Evolutionary conservation across 2,797 vertebrate species (phyloP), one percentile per base, ranked within the genome.

Genomic region (Odontamblyopus rebecca): DNA sequence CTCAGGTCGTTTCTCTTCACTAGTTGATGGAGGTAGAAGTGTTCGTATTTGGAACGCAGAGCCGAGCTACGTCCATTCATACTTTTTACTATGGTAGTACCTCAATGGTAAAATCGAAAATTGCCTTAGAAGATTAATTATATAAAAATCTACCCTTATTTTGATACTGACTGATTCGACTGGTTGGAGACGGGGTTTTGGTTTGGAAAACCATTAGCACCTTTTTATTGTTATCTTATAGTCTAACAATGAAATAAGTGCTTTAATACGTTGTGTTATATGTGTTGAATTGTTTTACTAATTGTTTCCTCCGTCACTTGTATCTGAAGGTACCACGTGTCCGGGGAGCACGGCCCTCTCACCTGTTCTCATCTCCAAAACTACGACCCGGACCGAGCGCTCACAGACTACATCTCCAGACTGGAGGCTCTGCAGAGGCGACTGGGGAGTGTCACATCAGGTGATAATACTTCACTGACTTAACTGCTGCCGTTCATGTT

Each of bases 301-400:
- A 59, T 30, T 1, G 8, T n/a, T 2, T 7, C 35, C 30, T 35
- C 32, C 6, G 5, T n/a, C 12, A 2, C 5, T 16, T 54, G 30
- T 64, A 9, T 67, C 19, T 51, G 61, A 26, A 98, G 98, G 93
- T 95, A 92, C 80, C 94, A 93, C 5, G 2, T 83, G 76, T 80
- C 88, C 0, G 82, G 86, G 1, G 98, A 98, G 64, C 89, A 94
- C 0, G 91, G 90, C 3, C 88, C 93, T 11, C 90, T 96, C 54
- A 74, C 94, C 41, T 97, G 96, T 73, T 95, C 97, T 71, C 97
- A 98, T 67, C 95, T 99, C 79, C 97, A 98, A 92, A 97, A 93
- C 89, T 99, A 99, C 0, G 97, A 99, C 73, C 98, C 98, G 0
- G 98, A 99, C 74, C 89, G 97, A 74, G 96, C 98, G 18, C 93